Base-by-base conservation (phyloP, 2,113 vertebrate species). In the Laticauda laticaudata region DNA sequence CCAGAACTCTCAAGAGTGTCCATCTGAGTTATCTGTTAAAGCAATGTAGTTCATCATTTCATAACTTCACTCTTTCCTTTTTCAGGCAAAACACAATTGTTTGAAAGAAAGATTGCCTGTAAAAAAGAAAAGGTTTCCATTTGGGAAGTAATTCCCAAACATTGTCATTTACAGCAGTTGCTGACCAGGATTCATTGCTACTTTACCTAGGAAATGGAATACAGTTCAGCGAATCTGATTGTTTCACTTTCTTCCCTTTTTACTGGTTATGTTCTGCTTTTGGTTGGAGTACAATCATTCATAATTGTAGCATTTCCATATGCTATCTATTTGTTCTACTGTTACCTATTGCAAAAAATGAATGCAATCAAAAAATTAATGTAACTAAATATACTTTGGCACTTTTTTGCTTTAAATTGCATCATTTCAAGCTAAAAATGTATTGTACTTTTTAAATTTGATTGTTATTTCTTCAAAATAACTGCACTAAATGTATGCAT, bases 351-450 rank as follows among this genome's bases (percentile, higher is more conserved):
- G 96, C 96, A 94, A 97, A 97, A 94, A 96, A 97, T 34, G 96
- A 97, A 97, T 97, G 97, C 97, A 97, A 96, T 98, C 97, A 97
- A 96, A 92, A 61, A 97, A 91, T 96, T 97, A 97, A 96, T 97
- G 96, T 96, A 96, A 96, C 94, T 96, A 96, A 96, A 96, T 96
- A 96, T 96, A 97, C 97, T 97, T 97, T 97, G 94, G 98, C 98
- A 98, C 98, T 98, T 98, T 97, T 97, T 97, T 98, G 96, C 97
- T 98, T 97, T 97, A 95, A 96, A 94, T 96, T 96, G 96, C 96
- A 96, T 97, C 96, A 96, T 97, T 97, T 95, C 96, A 97, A 97
- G 96, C 93, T 95, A 95, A 90, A 96, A 97, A 87, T 95, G 96
- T 96, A 97, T 94, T 96, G 93, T 96, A 94, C 94, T 97, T 96